phyloP scores from a whole-genome alignment of 2,888 invertebrate genomes.

The Microctonus aethiopoides region DNA sequence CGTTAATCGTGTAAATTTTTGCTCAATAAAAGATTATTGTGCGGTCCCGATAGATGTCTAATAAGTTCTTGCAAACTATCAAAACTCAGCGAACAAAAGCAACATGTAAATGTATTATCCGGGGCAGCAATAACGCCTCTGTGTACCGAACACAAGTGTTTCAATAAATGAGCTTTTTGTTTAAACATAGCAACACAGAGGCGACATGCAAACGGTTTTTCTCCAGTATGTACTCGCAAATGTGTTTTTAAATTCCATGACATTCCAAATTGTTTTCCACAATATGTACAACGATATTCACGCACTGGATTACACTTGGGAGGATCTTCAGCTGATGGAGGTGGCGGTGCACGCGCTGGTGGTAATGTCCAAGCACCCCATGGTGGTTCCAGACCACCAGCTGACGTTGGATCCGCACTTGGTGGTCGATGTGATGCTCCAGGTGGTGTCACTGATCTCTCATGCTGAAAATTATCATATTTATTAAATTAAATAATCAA shows the following conservation, averaged over 20 bases:
- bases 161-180: constrained; percentile 87
- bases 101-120: constrained; percentile 84
- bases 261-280: constrained; percentile 92
- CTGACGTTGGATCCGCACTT: constrained; percentile 62
- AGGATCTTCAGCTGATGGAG: constrained; percentile 70
- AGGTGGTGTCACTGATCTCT: constrained; percentile 63
- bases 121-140: constrained; percentile 87
- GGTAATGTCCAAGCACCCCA: constrained; percentile 64
- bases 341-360: constrained; percentile 73
- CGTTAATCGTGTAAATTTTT: constrained; percentile 82
- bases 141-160: constrained; percentile 90
- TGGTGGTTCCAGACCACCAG: constrained; percentile 57
- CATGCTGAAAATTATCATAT: constrained; percentile 52
- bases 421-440: constrained; percentile 62
- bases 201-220: constrained; percentile 90
- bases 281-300: constrained; percentile 89
- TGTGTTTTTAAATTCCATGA: constrained; percentile 93
- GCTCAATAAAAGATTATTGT: constrained; percentile 87
- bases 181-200: constrained; percentile 93
- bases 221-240: constrained; percentile 87
- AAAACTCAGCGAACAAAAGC: constrained; percentile 87
- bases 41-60: constrained; percentile 87
- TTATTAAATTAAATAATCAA: too few species aligned
- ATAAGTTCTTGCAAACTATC: constrained; percentile 88
- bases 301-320: constrained; percentile 76